These are phyloP conservation scores for Pogona vitticeps DNA, from an alignment of 2,113 vertebrate species.

Conservation along the genomic window DNA sequence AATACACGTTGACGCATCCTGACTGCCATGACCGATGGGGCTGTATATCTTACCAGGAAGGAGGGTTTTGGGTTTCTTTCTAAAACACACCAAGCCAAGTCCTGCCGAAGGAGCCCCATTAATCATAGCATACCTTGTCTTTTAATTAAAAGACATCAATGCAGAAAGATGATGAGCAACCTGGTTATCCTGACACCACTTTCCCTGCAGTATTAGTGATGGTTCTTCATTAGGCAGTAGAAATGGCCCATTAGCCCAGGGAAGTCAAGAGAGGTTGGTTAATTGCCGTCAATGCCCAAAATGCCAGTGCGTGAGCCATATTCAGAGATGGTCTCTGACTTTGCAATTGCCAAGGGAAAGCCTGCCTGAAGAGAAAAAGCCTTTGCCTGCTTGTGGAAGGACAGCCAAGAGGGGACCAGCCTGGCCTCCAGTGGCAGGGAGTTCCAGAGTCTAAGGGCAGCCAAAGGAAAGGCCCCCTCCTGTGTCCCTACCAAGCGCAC, in stretches of 20 bases:
- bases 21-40: not conserved
- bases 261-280: conserved; percentile 47
- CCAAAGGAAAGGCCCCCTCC: too few species aligned
- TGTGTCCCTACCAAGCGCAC: too few species aligned
- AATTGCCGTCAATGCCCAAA: conserved; percentile 47
- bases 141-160: conserved; percentile 54
- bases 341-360: too few species aligned
- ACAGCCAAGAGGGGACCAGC: too few species aligned
- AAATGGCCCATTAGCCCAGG: conserved; percentile 51
- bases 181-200: not conserved
- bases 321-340: conserved; percentile 63
- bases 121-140: conserved; percentile 56
- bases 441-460: too few species aligned
- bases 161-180: conserved; percentile 43
- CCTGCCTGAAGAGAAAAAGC: too few species aligned
- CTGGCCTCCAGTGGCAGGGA: too few species aligned
- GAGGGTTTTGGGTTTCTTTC: not conserved
- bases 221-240: conserved; percentile 50
- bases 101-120: conserved; percentile 24
- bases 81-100: conserved; percentile 20
- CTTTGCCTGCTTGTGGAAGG: too few species aligned
- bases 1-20: too few species aligned
- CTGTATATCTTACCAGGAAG: not conserved
- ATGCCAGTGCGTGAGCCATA: conserved; percentile 50
- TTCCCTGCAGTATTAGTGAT: conserved; percentile 16